Evolutionary conservation across 2,113 vertebrate genomes (phyloP).

Genomic region (Gavia stellata): DNA sequence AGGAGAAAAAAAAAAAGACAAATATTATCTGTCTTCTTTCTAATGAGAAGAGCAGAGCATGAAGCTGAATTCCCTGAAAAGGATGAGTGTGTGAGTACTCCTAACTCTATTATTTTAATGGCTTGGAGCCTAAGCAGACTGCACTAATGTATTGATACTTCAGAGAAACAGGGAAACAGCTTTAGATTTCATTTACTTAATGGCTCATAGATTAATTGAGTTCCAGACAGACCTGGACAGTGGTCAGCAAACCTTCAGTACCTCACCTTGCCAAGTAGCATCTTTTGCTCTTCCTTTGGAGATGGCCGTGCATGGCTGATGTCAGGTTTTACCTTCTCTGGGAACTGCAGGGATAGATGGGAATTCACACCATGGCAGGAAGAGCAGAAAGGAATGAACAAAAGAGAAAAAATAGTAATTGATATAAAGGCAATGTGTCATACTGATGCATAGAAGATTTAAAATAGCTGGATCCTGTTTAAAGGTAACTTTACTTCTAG

Average conservation of each 20-base stretch:
- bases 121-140: constrained; percentile 40
- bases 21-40: neutral
- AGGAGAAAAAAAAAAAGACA: neutral
- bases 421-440: neutral
- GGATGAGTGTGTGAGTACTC: neutral
- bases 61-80: neutral
- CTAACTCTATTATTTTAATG: constrained; percentile 55
- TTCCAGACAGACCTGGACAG: neutral
- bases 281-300: neutral
- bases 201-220: constrained; percentile 57
- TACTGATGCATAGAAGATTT: neutral
- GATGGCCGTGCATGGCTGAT: neutral
- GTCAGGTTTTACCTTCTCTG: neutral
- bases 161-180: constrained; percentile 37
- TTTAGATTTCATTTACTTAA: constrained; percentile 69
- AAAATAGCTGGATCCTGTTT: neutral
- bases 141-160: constrained; percentile 52
- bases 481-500: neutral
- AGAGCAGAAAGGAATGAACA: neutral
- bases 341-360: neutral
- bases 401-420: neutral
- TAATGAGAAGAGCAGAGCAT: neutral
- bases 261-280: neutral
- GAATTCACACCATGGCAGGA: neutral
- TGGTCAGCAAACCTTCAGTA: constrained; percentile 19